Evolutionary conservation across 2,888 invertebrate genomes (phyloP).

Genomic region (Drosophila antonietae): DNA sequence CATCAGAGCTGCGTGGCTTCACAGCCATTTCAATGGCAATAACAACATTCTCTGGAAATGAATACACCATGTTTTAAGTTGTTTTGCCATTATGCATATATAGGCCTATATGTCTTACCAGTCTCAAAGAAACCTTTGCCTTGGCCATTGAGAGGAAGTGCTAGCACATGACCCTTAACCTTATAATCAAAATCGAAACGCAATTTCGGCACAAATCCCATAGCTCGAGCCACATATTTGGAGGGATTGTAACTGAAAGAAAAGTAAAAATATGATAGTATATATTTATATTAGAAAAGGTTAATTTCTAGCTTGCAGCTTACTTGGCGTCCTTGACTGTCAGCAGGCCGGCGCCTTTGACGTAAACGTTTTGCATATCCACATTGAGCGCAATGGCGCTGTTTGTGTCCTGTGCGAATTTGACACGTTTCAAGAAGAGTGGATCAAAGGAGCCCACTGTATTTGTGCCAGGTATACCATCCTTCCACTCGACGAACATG

Average conservation of each 20-base stretch:
- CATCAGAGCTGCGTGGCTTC: constrained; percentile 37
- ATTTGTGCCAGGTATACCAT: constrained; percentile 68
- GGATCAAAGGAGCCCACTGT: constrained; percentile 63
- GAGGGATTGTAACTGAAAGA: constrained; percentile 46
- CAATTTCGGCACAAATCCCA: constrained; percentile 86
- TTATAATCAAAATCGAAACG: constrained; percentile 89
- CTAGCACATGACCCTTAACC: constrained; percentile 87
- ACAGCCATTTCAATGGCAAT: constrained; percentile 36
- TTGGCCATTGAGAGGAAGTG: constrained; percentile 88
- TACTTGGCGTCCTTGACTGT: constrained; percentile 87
- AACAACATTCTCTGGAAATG: constrained; percentile 46
- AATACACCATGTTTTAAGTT: background rate
- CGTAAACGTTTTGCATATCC: constrained; percentile 87
- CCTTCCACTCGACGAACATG: constrained; percentile 58
- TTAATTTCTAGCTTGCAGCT: constrained; percentile 43
- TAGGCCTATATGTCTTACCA: constrained; percentile 85
- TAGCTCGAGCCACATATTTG: constrained; percentile 24
- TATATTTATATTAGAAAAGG: background rate
- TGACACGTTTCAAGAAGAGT: constrained; percentile 57
- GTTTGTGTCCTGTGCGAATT: constrained; percentile 47
- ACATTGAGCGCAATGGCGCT: constrained; percentile 86
- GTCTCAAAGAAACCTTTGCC: constrained; percentile 86
- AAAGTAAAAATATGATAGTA: constrained; percentile 36
- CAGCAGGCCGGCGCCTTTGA: constrained; percentile 88
- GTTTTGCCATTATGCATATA: background rate